These are phyloP conservation scores for Galbula dea DNA, from an alignment of 2,113 vertebrate species.

Conservation along the genomic window DNA sequence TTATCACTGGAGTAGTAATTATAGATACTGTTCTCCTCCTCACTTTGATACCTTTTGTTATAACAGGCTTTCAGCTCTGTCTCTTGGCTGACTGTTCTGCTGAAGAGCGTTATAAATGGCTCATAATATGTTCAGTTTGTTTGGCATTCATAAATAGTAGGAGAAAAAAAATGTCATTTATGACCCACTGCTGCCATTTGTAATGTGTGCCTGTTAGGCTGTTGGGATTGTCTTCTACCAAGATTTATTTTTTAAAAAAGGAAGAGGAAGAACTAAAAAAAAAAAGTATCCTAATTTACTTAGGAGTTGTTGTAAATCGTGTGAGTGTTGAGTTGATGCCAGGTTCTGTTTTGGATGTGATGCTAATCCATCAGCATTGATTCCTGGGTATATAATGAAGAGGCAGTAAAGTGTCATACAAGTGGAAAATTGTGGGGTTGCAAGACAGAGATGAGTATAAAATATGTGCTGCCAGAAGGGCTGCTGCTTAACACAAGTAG, in stretches of 20 bases:
- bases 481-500: background rate
- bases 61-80: slow-evolving; percentile 34
- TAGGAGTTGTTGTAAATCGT: slow-evolving; percentile 8
- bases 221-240: background rate
- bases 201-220: slow-evolving; percentile 8
- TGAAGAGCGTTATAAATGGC: slow-evolving; percentile 43
- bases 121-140: background rate
- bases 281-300: background rate
- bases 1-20: slow-evolving; percentile 35
- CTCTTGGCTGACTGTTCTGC: slow-evolving; percentile 18
- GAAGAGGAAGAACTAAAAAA: background rate
- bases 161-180: slow-evolving; percentile 7
- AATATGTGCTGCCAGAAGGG: background rate
- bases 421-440: background rate
- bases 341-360: background rate
- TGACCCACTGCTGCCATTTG: slow-evolving; percentile 35
- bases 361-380: slow-evolving; percentile 5
- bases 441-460: background rate
- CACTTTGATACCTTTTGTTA: slow-evolving; percentile 52
- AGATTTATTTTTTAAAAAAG: slow-evolving; percentile 8
- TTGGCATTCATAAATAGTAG: slow-evolving; percentile 49
- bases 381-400: background rate
- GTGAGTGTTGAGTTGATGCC: slow-evolving; percentile 2
- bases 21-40: slow-evolving; percentile 27
- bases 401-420: slow-evolving; percentile 14